phyloP scores from a whole-genome alignment of 2,888 invertebrate genomes.

The Harpagoxenus sublaevis region DNA sequence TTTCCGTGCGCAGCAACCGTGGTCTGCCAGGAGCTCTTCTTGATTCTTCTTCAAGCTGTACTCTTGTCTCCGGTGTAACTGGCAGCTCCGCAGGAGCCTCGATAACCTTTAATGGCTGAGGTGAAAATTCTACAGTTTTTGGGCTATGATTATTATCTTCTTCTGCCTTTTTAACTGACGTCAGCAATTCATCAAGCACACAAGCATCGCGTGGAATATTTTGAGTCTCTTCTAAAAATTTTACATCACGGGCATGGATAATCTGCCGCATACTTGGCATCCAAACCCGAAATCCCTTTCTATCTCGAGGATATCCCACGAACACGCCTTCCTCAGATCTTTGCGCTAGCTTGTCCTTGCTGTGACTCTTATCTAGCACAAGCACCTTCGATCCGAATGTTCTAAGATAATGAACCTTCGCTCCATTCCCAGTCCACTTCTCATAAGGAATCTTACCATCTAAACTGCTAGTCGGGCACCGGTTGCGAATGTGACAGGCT shows the following conservation, averaged over 20 bases:
- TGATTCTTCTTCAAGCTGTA: neutral
- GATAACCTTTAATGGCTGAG: too few species aligned
- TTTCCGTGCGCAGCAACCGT: constrained; percentile 8
- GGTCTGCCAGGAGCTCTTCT: constrained; percentile 8
- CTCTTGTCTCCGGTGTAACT: neutral
- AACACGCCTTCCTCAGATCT: neutral
- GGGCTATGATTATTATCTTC: neutral
- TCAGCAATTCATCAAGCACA: neutral
- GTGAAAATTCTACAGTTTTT: neutral
- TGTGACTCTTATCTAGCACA: neutral
- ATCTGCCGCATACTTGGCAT: neutral
- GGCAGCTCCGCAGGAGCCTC: too few species aligned
- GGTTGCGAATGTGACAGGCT: constrained; percentile 58
- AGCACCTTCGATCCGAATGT: neutral
- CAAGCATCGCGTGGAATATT: neutral
- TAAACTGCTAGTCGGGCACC: constrained; percentile 50
- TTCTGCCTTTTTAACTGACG: neutral
- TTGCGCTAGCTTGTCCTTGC: neutral
- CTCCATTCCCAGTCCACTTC: constrained; percentile 45
- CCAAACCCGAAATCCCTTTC: neutral
- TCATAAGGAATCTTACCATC: constrained; percentile 54
- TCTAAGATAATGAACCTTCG: neutral
- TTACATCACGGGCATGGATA: neutral
- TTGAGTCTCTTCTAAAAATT: neutral
- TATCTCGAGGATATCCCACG: neutral